Conservation (phyloP, 2,888 invertebrate species). For the Drosophila mimica region DNA sequence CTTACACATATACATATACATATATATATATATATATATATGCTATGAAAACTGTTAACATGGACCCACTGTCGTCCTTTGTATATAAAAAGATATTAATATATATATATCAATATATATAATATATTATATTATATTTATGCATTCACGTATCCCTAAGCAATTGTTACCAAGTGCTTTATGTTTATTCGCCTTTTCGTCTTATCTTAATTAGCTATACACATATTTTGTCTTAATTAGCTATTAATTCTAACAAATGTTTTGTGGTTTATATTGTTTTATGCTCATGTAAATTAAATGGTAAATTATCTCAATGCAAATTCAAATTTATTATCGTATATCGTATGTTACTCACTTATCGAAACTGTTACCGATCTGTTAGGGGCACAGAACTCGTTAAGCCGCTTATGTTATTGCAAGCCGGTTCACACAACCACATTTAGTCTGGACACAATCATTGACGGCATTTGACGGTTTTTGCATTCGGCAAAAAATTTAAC, state of each 20-base stretch:
- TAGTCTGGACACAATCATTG: conserved; percentile 23
- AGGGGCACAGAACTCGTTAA: conserved; percentile 14
- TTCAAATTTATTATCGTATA: not conserved
- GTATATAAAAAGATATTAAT: conserved; percentile 57
- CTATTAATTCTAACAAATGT: conserved; percentile 46
- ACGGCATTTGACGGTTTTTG: not conserved
- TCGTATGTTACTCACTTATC: conserved; percentile 10
- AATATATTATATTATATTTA: conserved; percentile 25
- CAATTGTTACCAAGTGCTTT: conserved; percentile 77
- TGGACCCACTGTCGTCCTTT: conserved; percentile 50
- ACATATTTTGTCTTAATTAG: conserved; percentile 56
- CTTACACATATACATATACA: conserved; percentile 5
- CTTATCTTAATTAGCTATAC: conserved; percentile 57
- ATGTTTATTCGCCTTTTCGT: conserved; percentile 67
- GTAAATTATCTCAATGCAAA: conserved; percentile 31
- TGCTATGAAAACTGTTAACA: conserved; percentile 63
- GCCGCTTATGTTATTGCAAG: conserved; percentile 2
- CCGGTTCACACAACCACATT: conserved; percentile 22
- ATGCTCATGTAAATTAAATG: conserved; percentile 56
- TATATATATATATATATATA: conserved; percentile 19
- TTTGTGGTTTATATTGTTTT: conserved; percentile 36
- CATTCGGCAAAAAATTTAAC: not conserved
- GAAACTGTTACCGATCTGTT: conserved; percentile 13
- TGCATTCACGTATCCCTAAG: conserved; percentile 62
- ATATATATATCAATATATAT: conserved; percentile 15